Evolutionary conservation across 2,797 vertebrate genomes (phyloP).

Genomic region (Hippopotamyrus pictus): DNA sequence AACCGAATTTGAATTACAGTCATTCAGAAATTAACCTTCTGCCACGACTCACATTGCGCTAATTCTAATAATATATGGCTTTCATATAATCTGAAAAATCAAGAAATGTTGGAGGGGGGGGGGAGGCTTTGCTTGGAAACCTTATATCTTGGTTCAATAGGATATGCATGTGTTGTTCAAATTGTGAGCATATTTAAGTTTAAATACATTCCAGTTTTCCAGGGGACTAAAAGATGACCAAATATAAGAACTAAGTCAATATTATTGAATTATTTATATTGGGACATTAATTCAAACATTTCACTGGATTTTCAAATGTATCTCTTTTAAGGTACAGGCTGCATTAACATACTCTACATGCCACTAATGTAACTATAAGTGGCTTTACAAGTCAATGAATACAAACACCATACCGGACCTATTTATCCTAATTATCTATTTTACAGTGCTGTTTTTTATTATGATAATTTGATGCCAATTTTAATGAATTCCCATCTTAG

Average conservation of each 20-base stretch:
- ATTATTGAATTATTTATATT: background rate
- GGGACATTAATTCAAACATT: background rate
- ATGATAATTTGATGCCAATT: conserved; percentile 60
- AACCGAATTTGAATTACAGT: background rate
- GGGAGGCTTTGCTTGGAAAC: background rate
- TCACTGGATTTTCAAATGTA: conserved; percentile 4
- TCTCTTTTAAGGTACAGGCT: conserved; percentile 40
- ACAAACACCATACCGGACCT: conserved; percentile 17
- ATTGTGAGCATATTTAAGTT: background rate
- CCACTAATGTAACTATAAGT: conserved; percentile 70
- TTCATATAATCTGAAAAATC: background rate
- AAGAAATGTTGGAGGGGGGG: background rate
- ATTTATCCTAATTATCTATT: conserved; percentile 48
- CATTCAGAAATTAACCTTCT: background rate
- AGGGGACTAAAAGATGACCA: background rate
- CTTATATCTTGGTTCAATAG: background rate
- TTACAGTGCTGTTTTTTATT: conserved; percentile 59
- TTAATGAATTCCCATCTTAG: conserved; percentile 52
- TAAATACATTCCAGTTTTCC: background rate
- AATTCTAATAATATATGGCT: background rate
- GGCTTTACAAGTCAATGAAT: conserved; percentile 55
- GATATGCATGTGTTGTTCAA: background rate
- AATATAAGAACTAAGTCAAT: background rate
- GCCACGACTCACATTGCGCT: background rate
- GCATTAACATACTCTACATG: conserved; percentile 56